Evolutionary conservation across 2,888 invertebrate species (phyloP).

Genomic region (Euplexia lucipara): DNA sequence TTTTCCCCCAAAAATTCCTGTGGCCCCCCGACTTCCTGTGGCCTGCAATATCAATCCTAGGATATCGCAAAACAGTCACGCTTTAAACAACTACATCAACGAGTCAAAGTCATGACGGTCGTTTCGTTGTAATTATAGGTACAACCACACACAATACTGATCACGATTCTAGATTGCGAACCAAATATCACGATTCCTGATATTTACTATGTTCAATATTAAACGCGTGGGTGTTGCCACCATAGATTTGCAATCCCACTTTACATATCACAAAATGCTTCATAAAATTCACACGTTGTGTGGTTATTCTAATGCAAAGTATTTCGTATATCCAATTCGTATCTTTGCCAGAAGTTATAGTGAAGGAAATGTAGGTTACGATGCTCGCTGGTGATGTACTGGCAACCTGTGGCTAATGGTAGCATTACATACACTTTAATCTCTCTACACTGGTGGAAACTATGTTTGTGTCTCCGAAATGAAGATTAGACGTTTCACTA

Average conservation of each 20-base stretch:
- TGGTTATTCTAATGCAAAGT: constrained; percentile 26
- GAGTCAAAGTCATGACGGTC: not conserved
- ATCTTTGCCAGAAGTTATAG: constrained; percentile 12
- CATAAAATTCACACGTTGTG: constrained; percentile 32
- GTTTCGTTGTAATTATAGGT: constrained; percentile 16
- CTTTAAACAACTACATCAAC: not conserved
- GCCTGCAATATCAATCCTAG: not conserved
- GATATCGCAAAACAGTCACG: not conserved
- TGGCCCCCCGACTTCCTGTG: too few relatives aligned
- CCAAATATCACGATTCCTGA: constrained; percentile 38
- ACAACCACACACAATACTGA: constrained; percentile 13
- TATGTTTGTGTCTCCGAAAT: not conserved
- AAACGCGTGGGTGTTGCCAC: constrained; percentile 29
- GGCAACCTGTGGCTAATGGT: constrained; percentile 19
- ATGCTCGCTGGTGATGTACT: constrained; percentile 7
- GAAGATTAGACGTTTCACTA: too few relatives aligned
- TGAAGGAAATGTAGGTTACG: constrained; percentile 28
- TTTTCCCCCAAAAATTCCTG: not conserved
- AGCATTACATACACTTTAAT: constrained; percentile 22
- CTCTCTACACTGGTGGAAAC: not conserved
- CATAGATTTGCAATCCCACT: constrained; percentile 21
- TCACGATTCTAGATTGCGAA: constrained; percentile 36
- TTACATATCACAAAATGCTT: constrained; percentile 37
- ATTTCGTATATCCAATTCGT: constrained; percentile 13
- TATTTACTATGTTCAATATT: constrained; percentile 34